Base-by-base conservation (phyloP, 2,113 vertebrate genomes). In the Anoura caudifer region DNA sequence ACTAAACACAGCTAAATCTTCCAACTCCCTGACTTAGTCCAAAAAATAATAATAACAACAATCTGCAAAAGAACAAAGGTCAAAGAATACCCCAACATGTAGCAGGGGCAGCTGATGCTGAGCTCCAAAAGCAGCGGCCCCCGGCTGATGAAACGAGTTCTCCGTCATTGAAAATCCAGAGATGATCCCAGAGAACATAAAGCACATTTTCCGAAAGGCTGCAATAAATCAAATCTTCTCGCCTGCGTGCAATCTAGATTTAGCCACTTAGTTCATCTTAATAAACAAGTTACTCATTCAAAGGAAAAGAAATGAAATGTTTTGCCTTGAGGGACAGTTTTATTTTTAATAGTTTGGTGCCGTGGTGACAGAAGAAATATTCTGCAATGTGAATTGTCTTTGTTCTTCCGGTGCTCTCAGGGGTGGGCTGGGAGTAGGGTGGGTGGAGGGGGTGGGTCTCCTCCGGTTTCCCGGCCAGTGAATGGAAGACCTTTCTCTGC, bases 241-340 rank as follows among this genome's bases (percentile, higher is more conserved):
- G 97, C 97, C 97, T 96, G 89, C n/a, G 56, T 92, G 94, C 92
- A 95, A 96, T 97, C 88, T 97, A 97, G 90, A 97, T 96, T 98
- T 97, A 98, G 94, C 79, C 92, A 98, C 94, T 98, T 96, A 95
- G 96, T 97, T 98, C 87, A 84, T 98, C 98, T 98, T 98, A 97
- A 98, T 98, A 98, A 98, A 98, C 89, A 98, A 98, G 97, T 96
- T 97, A 97, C 89, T 95, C 94, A 98, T 97, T 98, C 98, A 98
- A 98, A 98, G 87, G 97, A 98, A 98, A 98, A 98, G 92, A 98
- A 98, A 98, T 98, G n/a, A 98, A 98, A 98, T 97, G 97, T 91
- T 98, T 98, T 98, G 98, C 98, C 98, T 98, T 98, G 90, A 98
- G 98, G 98, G 97, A 97, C 94, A 92, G 93, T 97, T 98, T 98